Evolutionary conservation across 2,797 vertebrate genomes (phyloP).

Genomic region (Clarias laeviceps): DNA sequence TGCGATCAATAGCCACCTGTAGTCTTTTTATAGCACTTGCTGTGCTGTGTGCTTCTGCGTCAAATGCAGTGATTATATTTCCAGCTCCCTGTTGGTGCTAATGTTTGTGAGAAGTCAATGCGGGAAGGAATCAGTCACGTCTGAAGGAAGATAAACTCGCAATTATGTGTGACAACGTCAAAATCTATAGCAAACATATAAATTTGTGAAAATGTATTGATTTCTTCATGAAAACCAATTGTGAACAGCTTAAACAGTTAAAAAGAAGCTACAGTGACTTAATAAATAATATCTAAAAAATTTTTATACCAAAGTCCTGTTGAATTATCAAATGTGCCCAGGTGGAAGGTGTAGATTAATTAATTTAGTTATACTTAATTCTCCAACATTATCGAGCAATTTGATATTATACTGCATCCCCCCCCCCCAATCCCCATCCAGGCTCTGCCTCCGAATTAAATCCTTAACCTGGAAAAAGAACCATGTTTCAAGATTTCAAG

Average conservation of each 20-base stretch:
- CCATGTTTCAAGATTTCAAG: no score
- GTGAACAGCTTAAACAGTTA: not conserved
- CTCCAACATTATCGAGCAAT: not conserved
- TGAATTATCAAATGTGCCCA: not conserved
- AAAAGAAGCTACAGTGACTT: not conserved
- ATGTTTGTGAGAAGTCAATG: not conserved
- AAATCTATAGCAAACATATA: not conserved
- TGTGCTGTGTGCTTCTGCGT: not conserved
- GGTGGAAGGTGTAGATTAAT: not conserved
- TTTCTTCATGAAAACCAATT: not conserved
- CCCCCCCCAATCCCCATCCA: not conserved
- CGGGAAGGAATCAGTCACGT: not conserved
- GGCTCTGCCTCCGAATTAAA: not conserved
- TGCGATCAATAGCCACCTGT: slow-evolving; percentile 27
- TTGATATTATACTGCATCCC: not conserved
- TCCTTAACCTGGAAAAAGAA: no score
- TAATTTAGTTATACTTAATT: no score
- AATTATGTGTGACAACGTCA: not conserved
- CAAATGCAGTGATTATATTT: slow-evolving; percentile 15
- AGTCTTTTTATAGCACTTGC: slow-evolving; percentile 35
- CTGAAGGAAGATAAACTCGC: not conserved
- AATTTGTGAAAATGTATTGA: not conserved
- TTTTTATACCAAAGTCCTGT: not conserved
- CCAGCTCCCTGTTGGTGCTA: not conserved
- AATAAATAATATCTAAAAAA: not conserved